Evolutionary conservation across 2,888 invertebrate genomes (phyloP).

Genomic region (Cheilosia urbana): DNA sequence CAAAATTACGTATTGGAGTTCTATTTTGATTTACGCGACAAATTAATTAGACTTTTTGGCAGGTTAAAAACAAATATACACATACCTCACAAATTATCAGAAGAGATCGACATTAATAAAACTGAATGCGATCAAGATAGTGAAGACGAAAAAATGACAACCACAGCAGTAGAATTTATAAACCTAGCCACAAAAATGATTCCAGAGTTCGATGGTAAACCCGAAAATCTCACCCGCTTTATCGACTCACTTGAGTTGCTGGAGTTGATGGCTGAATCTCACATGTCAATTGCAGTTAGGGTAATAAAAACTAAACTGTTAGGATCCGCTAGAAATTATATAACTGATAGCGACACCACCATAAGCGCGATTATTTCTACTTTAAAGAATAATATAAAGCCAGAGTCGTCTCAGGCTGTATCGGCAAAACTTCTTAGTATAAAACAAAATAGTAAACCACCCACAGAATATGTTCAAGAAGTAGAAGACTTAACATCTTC

Average conservation of each 20-base stretch:
- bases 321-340: constrained; percentile 14
- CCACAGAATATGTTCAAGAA: neutral
- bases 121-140: too few relatives aligned
- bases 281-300: neutral
- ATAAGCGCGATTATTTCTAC: neutral
- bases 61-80: too few relatives aligned
- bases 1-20: too few relatives aligned
- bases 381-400: neutral
- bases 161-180: constrained; percentile 6
- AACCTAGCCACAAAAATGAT: constrained; percentile 10
- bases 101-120: too few relatives aligned
- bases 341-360: constrained; percentile 7
- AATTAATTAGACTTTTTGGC: too few relatives aligned
- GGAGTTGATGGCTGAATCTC: too few relatives aligned
- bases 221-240: neutral
- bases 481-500: neutral
- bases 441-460: neutral
- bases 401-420: constrained; percentile 1
- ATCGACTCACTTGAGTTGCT: too few relatives aligned
- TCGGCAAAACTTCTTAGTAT: neutral
- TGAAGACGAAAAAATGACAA: constrained; percentile 1
- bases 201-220: constrained; percentile 18
- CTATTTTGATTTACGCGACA: too few relatives aligned
- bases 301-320: constrained; percentile 19
- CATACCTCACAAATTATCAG: too few relatives aligned